A percentile compares a stretch with the other conserved stretches of the same genome.
Conservation (phyloP, 2,113 vertebrate genomes). For the Siniperca knerii region DNA sequence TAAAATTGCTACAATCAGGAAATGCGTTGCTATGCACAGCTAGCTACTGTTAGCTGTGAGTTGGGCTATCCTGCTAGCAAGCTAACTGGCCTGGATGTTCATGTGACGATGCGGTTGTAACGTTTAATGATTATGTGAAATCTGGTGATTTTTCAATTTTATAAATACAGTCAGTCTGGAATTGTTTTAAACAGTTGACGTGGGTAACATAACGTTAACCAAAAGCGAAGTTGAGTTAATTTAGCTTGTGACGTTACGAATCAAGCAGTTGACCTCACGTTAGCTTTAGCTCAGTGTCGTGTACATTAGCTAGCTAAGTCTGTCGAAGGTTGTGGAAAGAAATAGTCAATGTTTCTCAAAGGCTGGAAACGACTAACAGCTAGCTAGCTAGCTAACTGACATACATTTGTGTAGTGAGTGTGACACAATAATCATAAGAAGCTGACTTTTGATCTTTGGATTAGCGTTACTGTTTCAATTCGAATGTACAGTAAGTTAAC, state of each 20-base stretch:
- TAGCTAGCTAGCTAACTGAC: background rate
- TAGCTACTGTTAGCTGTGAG: conserved; percentile 36
- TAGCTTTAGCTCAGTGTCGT: conserved; percentile 59
- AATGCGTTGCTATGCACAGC: conserved; percentile 60
- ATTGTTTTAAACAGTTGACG: background rate
- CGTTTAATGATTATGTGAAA: background rate
- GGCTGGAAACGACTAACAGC: background rate
- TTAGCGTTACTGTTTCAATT: background rate
- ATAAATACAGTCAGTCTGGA: fast-evolving
- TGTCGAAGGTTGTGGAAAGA: background rate
- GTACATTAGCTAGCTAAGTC: conserved; percentile 4
- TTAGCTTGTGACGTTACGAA: background rate
- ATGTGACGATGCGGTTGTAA: conserved; percentile 9
- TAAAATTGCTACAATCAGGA: conserved; percentile 48
- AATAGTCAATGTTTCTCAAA: background rate
- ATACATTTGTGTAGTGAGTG: background rate
- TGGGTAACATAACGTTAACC: background rate
- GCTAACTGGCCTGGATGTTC: conserved; percentile 52
- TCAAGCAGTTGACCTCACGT: conserved; percentile 50
- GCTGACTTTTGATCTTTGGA: background rate
- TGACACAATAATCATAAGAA: background rate
- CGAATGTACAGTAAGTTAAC: too few relatives aligned
- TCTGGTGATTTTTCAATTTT: fast-evolving
- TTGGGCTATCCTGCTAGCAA: conserved; percentile 20
- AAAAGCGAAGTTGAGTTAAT: background rate